A percentile compares a stretch with the other conserved stretches of the same genome.
These are phyloP conservation scores for Chiloscyllium punctatum DNA, from an alignment of 2,797 vertebrate genomes.

Conservation along the genomic window DNA sequence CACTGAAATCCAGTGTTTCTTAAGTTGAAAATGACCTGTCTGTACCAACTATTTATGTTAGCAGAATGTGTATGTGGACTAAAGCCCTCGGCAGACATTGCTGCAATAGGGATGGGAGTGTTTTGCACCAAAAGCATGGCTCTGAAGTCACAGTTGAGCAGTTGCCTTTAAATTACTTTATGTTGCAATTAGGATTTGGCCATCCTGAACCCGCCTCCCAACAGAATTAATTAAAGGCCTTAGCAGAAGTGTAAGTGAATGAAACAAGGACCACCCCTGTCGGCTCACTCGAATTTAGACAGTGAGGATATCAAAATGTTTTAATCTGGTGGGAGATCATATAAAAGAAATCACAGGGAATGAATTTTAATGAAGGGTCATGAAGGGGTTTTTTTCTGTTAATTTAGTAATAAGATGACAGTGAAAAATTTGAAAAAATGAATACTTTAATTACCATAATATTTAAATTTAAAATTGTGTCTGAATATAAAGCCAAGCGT, in stretches of 20 bases:
- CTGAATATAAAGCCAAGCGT: not conserved
- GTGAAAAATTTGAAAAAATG: not conserved
- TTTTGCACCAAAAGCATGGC: not conserved
- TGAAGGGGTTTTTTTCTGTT: not conserved
- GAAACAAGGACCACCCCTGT: constrained; percentile 1
- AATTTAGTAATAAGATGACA: not conserved
- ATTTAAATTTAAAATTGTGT: constrained; percentile 1
- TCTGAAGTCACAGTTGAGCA: not conserved
- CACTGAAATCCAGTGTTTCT: not conserved
- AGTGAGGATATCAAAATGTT: constrained; percentile 12
- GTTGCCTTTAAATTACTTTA: not conserved
- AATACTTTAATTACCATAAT: not conserved
- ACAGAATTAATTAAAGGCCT: constrained; percentile 33
- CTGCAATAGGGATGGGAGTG: not conserved
- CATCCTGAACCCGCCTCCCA: not conserved
- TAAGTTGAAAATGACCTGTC: too few relatives aligned
- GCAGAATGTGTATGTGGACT: not conserved
- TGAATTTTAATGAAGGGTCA: constrained; percentile 30
- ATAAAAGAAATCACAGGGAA: constrained; percentile 7
- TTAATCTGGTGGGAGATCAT: constrained; percentile 14
- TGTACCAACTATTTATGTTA: not conserved
- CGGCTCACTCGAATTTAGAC: not conserved
- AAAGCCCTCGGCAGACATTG: not conserved
- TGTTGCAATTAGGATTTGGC: not conserved
- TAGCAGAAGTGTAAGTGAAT: not conserved